Evolutionary conservation across 2,888 invertebrate genomes (phyloP).

Genomic region (Hartigia nigra): DNA sequence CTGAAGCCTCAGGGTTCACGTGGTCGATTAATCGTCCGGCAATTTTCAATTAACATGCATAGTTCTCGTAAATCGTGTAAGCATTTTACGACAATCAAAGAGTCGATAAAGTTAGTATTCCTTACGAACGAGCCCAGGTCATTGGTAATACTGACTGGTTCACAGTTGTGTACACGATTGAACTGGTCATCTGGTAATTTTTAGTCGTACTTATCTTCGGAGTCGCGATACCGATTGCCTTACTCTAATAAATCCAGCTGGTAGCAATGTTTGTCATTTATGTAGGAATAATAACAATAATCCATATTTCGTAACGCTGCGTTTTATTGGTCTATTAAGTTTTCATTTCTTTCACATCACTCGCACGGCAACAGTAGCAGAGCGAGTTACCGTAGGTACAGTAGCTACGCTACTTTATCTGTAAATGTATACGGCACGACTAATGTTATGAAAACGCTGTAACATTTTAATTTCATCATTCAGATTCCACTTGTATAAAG

Average conservation of each 20-base stretch:
- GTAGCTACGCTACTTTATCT: not conserved
- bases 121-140: not conserved
- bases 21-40: slow-evolving; percentile 21
- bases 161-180: not conserved
- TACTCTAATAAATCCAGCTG: not conserved
- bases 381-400: slow-evolving; percentile 8
- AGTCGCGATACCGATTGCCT: not conserved
- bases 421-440: not conserved
- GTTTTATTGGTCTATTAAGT: slow-evolving; percentile 42
- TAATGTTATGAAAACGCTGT: not conserved
- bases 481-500: not conserved
- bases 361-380: slow-evolving; percentile 22
- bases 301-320: not conserved
- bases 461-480: not conserved
- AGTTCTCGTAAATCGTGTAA: slow-evolving; percentile 35
- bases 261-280: not conserved
- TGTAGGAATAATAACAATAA: not conserved
- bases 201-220: not conserved
- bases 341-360: slow-evolving; percentile 35
- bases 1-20: not conserved
- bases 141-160: no score
- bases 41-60: slow-evolving; percentile 48
- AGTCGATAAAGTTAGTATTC: not conserved
- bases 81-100: not conserved
- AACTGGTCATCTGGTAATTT: not conserved